These are phyloP conservation scores for Esox niger DNA, from an alignment of 2,113 vertebrate species.

Conservation along the genomic window DNA sequence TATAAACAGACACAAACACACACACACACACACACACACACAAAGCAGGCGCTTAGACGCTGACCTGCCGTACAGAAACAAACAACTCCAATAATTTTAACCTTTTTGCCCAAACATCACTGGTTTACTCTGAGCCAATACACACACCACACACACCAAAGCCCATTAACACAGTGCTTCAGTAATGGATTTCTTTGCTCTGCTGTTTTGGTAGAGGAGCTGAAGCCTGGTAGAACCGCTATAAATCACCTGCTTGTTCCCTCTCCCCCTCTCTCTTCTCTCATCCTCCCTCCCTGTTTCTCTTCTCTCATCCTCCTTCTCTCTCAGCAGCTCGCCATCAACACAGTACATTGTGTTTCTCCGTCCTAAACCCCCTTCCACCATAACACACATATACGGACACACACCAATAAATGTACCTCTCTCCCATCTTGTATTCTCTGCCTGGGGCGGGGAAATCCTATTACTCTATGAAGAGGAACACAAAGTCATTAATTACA, in stretches of 20 bases:
- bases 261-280: slow-evolving; percentile 17
- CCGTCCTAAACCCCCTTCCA: slow-evolving; percentile 44
- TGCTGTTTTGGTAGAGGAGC: slow-evolving; percentile 69
- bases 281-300: not conserved
- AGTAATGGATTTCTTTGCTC: slow-evolving; percentile 74
- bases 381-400: no score
- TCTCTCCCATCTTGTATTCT: slow-evolving; percentile 26
- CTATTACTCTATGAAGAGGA: slow-evolving; percentile 73
- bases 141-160: not conserved
- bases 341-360: slow-evolving; percentile 28
- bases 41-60: not conserved
- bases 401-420: slow-evolving; percentile 28
- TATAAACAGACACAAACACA: slow-evolving; percentile 6
- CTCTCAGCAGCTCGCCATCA: slow-evolving; percentile 16
- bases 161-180: slow-evolving; percentile 69
- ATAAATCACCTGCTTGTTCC: slow-evolving; percentile 75
- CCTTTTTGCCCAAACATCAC: slow-evolving; percentile 47
- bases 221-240: slow-evolving; percentile 63
- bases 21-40: slow-evolving; percentile 24
- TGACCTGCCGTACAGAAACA: not conserved
- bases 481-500: slow-evolving; percentile 77
- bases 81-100: slow-evolving; percentile 59
- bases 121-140: not conserved
- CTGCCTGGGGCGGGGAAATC: slow-evolving; percentile 69
- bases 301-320: not conserved